Evolutionary conservation across 2,113 vertebrate genomes (phyloP), one percentile per base, ranked within the genome.

Genomic region (Coturnix japonica): DNA sequence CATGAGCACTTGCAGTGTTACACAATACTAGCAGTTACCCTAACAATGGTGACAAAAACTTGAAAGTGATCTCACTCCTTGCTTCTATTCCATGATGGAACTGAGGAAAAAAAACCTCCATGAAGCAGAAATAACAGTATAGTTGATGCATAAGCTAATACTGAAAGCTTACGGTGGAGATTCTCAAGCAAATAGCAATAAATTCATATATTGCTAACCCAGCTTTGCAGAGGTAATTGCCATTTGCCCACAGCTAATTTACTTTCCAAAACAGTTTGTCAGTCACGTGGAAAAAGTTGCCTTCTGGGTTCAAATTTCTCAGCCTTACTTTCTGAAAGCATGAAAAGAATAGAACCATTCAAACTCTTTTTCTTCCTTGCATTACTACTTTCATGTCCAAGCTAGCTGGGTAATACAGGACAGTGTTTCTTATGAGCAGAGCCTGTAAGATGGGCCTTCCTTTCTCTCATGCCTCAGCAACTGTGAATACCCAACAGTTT

Each of bases 361-460:
- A 92, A 84, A 22, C n/a, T 56, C 70, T 22, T 22, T 64, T 83
- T 73, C 51, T 63, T 66, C 28, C 11, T 73, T 44, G 26, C 2
- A 0, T 57, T 60, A 47, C 12, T 85, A 65, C 70, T 71, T 93
- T 77, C 46, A 78, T 43, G 13, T 81, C 43, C 61, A 77, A 77
- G 26, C 17, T 81, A 43, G 67, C 21, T 54, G 53, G 86, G 9
- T 17, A 11, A 61, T 2, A 61, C 6, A 25, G 15, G 10, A 91
- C 2, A 49, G 13, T 13, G 76, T 28, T 49, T 85, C 44, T 54
- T 23, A 56, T 39, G 81, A 91, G 64, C 33, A 59, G 30, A 94
- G 30, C 35, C 26, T 5, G 3, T 19, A 12, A 0, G 0, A 81
- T 4, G 31, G 7, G 22, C 22, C 33, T 81, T 59, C 30, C 60